Base-by-base conservation (phyloP, 2,888 invertebrate genomes). In the Seira sanloemensis region DNA sequence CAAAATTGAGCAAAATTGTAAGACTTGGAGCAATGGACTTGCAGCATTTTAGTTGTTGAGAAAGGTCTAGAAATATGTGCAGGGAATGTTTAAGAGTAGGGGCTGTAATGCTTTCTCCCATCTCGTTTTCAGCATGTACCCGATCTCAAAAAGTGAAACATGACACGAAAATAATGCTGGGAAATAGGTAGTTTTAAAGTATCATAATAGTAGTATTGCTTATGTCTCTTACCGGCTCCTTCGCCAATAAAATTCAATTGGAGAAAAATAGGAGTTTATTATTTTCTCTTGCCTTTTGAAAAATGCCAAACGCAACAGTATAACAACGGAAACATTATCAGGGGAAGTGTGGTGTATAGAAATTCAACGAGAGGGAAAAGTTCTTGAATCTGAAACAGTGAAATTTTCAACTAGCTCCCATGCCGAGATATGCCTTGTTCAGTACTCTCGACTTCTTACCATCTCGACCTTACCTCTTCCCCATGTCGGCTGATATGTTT, bases 1-100 rank as follows among this genome's bases (percentile, higher is more conserved):
- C 62, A 75, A 37, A 16, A 75, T 1, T 23, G n/a, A 21, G 65
- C 26, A 23, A 78, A 71, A 46, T 78, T 66, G 19, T 68, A n/a
- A 69, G 75, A 76, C 67, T 68, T 73, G 68, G 77, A 77, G 78
- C 68, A 83, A 78, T 62, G 83, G 78, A 73, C 72, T 77, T 66
- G 7, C 12, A 19, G 25, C 58, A 9, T 18, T 18, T 18, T 58
- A 18, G 7, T 12, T 12, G 78, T 73, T 78, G 46, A 77, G 65
- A 19, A 25, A 21, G 5, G 26, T 37, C 27, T 69, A 46, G 58
- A 50, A 46, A 66, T 26, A 25, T 19, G 26, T 1, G 27, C 19
- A 25, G 54, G 54, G 46, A 75, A 27, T 27, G 19, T 23, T 54
- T 73, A n/a, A n/a, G n/a, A n/a, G n/a, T n/a, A n/a, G n/a, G n/a